These are phyloP conservation scores for Euphydryas editha DNA, from an alignment of 2,888 invertebrate genomes.

Conservation along the genomic window DNA sequence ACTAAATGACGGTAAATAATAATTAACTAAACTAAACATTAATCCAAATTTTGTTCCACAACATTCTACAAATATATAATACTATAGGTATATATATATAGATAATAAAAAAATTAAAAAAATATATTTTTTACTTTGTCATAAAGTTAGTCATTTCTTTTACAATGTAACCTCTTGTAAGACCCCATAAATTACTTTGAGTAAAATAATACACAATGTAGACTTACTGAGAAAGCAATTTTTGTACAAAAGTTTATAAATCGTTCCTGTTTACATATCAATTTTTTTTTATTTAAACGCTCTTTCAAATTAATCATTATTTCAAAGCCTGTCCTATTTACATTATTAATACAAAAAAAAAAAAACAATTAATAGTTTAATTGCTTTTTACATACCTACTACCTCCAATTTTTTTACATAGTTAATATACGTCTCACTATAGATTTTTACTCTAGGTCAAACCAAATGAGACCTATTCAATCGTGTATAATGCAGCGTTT, in stretches of 20 bases:
- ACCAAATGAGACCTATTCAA: slow-evolving; percentile 24
- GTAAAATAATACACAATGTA: background rate
- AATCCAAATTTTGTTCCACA: no score
- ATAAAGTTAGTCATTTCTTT: background rate
- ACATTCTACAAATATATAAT: no score
- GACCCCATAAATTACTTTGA: background rate
- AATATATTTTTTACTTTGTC: background rate
- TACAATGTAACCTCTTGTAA: background rate
- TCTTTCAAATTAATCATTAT: background rate
- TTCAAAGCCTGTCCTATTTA: no score
- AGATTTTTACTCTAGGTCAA: slow-evolving; percentile 1
- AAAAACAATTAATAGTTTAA: no score
- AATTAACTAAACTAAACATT: no score
- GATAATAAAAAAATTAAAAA: no score
- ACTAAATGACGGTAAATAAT: no score
- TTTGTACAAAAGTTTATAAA: background rate
- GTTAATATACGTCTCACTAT: no score
- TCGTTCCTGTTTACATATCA: background rate
- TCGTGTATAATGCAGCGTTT: slow-evolving; percentile 23
- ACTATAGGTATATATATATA: no score
- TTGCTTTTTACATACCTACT: no score
- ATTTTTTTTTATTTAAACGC: background rate
- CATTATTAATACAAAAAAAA: no score
- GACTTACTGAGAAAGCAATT: background rate
- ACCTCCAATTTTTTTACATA: no score